Percentiles rank a stretch among this genome's conserved stretches.
Conservation (phyloP, 1,140 invertebrate species). For the Lethrus apterus region DNA sequence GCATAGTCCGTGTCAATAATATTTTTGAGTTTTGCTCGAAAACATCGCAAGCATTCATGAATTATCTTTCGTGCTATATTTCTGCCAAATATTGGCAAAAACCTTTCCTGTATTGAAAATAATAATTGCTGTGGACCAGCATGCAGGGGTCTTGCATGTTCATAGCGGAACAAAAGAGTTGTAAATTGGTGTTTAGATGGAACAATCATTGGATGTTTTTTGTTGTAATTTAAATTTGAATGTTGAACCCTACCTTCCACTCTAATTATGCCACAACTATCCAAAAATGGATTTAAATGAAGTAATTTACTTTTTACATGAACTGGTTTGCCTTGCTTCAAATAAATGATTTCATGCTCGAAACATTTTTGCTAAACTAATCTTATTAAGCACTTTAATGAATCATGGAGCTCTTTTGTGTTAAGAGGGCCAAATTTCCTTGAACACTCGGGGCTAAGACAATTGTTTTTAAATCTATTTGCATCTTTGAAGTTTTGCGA, state of each 20-base stretch:
- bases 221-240: neutral
- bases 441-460: neutral
- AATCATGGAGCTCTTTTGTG: neutral
- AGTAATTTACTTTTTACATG: neutral
- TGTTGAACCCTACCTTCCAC: neutral
- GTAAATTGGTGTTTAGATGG: conserved; percentile 20
- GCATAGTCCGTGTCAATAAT: conserved; percentile 29
- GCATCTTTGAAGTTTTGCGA: conserved; percentile 15
- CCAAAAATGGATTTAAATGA: neutral
- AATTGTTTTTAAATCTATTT: neutral
- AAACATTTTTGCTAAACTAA: neutral
- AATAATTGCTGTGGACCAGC: conserved; percentile 25
- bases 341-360: neutral
- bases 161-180: conserved; percentile 20
- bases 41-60: conserved; percentile 22
- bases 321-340: neutral
- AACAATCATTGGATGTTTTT: conserved; percentile 27
- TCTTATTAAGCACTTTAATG: neutral
- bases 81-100: conserved; percentile 22
- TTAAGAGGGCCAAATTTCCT: neutral
- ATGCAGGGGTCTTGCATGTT: conserved; percentile 27
- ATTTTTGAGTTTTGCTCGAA: conserved; percentile 18
- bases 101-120: conserved; percentile 17
- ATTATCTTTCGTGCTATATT: conserved; percentile 18
- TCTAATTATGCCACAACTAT: conserved; percentile 3